Evolutionary conservation across 2,888 invertebrate genomes (phyloP).

Genomic region (Cryptus viduatorius): DNA sequence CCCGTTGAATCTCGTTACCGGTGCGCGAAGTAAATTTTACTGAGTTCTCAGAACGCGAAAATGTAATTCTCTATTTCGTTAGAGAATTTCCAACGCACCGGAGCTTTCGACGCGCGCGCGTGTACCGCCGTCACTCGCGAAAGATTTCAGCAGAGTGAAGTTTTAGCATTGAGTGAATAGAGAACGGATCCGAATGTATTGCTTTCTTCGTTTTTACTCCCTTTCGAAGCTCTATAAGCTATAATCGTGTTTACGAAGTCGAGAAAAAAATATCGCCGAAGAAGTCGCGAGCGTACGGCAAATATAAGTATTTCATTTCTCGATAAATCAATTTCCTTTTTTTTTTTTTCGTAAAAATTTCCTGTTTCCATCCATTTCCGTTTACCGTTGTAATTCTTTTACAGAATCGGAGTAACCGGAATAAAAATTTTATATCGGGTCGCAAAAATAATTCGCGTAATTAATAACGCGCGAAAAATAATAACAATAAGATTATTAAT

Average conservation of each 20-base stretch:
- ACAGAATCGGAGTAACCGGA: background rate
- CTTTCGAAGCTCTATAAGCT: background rate
- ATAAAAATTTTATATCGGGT: background rate
- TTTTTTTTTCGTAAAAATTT: background rate
- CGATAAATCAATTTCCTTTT: background rate
- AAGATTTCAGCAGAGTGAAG: slow-evolving; percentile 22
- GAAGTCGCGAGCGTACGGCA: background rate
- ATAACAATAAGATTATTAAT: background rate
- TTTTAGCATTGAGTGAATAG: background rate
- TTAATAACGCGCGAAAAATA: no score
- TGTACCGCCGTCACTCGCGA: background rate
- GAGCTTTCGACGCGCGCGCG: background rate
- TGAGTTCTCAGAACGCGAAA: slow-evolving; percentile 23
- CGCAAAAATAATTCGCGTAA: background rate
- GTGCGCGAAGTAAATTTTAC: slow-evolving; percentile 15
- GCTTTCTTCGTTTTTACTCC: background rate
- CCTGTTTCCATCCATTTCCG: no score
- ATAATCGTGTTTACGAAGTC: background rate
- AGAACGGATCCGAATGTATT: background rate
- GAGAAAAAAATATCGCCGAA: background rate
- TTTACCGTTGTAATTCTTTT: no score
- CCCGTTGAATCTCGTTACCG: slow-evolving; percentile 30
- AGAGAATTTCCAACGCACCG: slow-evolving; percentile 27
- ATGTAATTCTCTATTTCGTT: slow-evolving; percentile 31
- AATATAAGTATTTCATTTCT: background rate